These are phyloP conservation scores for Diadegma fenestrale DNA, from an alignment of 2,888 invertebrate species.

Conservation along the genomic window DNA sequence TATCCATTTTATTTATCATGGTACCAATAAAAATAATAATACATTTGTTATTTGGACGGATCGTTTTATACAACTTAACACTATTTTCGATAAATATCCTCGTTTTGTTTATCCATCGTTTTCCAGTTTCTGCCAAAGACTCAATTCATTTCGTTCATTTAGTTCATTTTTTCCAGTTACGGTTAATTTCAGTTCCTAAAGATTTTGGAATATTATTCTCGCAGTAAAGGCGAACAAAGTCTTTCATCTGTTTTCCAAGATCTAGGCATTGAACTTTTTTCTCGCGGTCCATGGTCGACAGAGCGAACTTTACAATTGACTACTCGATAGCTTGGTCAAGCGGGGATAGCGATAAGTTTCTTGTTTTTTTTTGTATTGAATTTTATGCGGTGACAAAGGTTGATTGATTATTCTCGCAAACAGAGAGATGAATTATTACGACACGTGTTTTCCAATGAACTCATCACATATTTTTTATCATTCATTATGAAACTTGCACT, in stretches of 20 bases:
- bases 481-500: neutral
- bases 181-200: neutral
- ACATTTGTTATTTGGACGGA: conserved; percentile 59
- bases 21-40: conserved; percentile 46
- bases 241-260: neutral
- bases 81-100: conserved; percentile 18
- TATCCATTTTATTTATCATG: conserved; percentile 51
- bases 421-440: neutral
- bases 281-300: conserved; percentile 23
- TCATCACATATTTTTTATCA: neutral
- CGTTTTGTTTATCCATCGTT: conserved; percentile 47
- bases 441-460: neutral
- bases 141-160: neutral
- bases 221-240: neutral
- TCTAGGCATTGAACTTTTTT: conserved; percentile 4
- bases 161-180: neutral
- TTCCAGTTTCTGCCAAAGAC: neutral
- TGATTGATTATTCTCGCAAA: neutral
- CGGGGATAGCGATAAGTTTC: conserved; percentile 10
- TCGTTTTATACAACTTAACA: conserved; percentile 46
- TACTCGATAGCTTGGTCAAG: neutral
- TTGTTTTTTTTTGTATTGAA: neutral
- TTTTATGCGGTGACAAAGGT: neutral
- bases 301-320: neutral
- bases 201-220: neutral